phyloP scores from a whole-genome alignment of 2,797 vertebrate genomes.

The Neostethus bicornis region DNA sequence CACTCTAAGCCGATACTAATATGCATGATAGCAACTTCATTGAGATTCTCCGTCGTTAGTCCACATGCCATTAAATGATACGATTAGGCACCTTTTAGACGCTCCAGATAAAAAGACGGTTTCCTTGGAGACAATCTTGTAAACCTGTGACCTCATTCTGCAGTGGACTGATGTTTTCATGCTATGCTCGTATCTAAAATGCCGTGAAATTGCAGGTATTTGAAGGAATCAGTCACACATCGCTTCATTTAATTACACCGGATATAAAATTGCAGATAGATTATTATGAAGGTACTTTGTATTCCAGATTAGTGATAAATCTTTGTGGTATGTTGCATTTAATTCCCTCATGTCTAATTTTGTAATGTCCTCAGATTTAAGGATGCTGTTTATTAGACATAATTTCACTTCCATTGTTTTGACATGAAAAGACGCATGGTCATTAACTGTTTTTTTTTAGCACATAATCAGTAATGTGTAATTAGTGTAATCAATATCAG shows the following conservation, averaged over 20 bases:
- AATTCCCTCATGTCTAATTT: conserved; percentile 56
- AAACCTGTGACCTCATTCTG: conserved; percentile 3
- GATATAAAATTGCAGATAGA: background rate
- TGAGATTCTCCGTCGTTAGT: conserved; percentile 45
- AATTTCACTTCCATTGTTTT: conserved; percentile 47
- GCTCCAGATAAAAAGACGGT: conserved; percentile 1
- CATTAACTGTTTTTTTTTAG: conserved; percentile 48
- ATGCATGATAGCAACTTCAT: conserved; percentile 45
- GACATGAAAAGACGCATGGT: conserved; percentile 44
- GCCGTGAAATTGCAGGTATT: background rate
- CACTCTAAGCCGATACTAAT: conserved; percentile 41
- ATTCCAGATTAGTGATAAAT: conserved; percentile 29
- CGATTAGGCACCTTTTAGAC: conserved; percentile 33
- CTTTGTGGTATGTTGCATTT: conserved; percentile 25
- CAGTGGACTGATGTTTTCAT: conserved; percentile 5
- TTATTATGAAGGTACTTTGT: conserved; percentile 6
- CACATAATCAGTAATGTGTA: conserved; percentile 60
- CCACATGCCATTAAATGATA: conserved; percentile 31
- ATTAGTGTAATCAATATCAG: conserved; percentile 67
- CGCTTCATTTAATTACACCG: conserved; percentile 8
- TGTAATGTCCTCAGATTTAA: conserved; percentile 21
- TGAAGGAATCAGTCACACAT: background rate
- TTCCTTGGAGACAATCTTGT: conserved; percentile 26
- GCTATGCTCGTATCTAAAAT: background rate
- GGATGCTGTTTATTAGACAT: conserved; percentile 29